Conservation (phyloP, 2,888 invertebrate genomes). For the Parnassius apollo region DNA sequence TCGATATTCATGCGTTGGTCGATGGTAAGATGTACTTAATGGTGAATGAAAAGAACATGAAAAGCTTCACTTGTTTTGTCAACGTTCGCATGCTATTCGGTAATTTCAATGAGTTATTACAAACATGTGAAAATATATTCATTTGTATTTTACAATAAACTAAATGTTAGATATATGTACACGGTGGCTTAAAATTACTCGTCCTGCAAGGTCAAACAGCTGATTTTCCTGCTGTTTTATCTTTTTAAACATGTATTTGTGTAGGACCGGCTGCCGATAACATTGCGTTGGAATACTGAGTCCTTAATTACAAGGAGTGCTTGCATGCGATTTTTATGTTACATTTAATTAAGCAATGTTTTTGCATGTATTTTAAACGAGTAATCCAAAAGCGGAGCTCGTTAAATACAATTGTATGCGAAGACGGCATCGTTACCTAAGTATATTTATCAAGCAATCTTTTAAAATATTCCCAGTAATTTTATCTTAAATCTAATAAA, state of each 20-base stretch:
- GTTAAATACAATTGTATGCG: constrained; percentile 12
- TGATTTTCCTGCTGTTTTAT: constrained; percentile 47
- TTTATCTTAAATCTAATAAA: too few species aligned
- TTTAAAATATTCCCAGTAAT: too few species aligned
- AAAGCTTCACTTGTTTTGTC: constrained; percentile 59
- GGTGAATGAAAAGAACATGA: constrained; percentile 61
- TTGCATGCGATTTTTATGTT: constrained; percentile 26
- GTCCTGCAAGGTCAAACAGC: constrained; percentile 38
- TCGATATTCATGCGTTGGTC: constrained; percentile 66
- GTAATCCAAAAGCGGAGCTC: constrained; percentile 23
- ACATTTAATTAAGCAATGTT: constrained; percentile 27
- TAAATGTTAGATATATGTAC: constrained; percentile 15
- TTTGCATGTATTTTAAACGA: constrained; percentile 27
- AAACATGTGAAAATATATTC: constrained; percentile 52
- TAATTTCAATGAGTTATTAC: constrained; percentile 43
- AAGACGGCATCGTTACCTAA: constrained; percentile 4
- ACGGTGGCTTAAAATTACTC: constrained; percentile 11
- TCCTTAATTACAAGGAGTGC: constrained; percentile 23
- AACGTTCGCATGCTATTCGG: constrained; percentile 46
- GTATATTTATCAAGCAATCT: too few species aligned
- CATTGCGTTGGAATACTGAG: constrained; percentile 23
- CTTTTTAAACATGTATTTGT: constrained; percentile 29
- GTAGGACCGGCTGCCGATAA: constrained; percentile 23
- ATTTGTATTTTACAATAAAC: constrained; percentile 10
- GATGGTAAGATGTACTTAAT: constrained; percentile 68